Percentiles rank a stretch among this genome's conserved stretches.
Conservation (phyloP, 2,113 vertebrate species). For the Nanorana parkeri region DNA sequence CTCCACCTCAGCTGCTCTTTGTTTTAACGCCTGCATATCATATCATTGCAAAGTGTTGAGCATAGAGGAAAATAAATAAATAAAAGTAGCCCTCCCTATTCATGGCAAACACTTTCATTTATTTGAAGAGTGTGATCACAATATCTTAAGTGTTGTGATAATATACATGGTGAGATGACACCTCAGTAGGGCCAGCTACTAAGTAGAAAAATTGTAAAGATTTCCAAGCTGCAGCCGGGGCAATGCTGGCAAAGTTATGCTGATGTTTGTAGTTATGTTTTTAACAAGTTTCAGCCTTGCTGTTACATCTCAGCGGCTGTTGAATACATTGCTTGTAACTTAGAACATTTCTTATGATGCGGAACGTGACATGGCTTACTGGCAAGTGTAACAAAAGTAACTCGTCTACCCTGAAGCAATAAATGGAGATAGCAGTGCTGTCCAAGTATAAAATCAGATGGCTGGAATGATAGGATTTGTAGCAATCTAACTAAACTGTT, state of each 20-base stretch:
- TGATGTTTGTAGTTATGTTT: slow-evolving; percentile 53
- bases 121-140: slow-evolving; percentile 84
- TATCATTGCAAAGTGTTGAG: slow-evolving; percentile 54
- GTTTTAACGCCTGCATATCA: slow-evolving; percentile 56
- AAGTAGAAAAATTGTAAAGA: slow-evolving; percentile 82
- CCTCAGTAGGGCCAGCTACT: slow-evolving; percentile 80
- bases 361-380: background rate
- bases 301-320: background rate
- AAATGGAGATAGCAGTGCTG: too few relatives aligned
- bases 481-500: too few relatives aligned
- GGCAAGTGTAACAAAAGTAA: background rate
- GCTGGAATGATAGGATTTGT: too few relatives aligned
- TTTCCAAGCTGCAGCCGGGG: slow-evolving; percentile 73
- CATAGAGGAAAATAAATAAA: slow-evolving; percentile 51
- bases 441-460: too few relatives aligned
- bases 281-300: slow-evolving; percentile 35
- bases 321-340: slow-evolving; percentile 14
- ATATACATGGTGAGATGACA: slow-evolving; percentile 87
- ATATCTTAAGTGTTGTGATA: slow-evolving; percentile 84
- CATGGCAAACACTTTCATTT: slow-evolving; percentile 70
- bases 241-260: slow-evolving; percentile 68
- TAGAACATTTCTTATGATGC: slow-evolving; percentile 54
- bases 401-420: background rate
- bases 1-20: slow-evolving; percentile 42
- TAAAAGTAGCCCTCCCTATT: slow-evolving; percentile 60